Evolutionary conservation across 1,140 invertebrate genomes (phyloP).

Genomic region (Apolygus lucorum): DNA sequence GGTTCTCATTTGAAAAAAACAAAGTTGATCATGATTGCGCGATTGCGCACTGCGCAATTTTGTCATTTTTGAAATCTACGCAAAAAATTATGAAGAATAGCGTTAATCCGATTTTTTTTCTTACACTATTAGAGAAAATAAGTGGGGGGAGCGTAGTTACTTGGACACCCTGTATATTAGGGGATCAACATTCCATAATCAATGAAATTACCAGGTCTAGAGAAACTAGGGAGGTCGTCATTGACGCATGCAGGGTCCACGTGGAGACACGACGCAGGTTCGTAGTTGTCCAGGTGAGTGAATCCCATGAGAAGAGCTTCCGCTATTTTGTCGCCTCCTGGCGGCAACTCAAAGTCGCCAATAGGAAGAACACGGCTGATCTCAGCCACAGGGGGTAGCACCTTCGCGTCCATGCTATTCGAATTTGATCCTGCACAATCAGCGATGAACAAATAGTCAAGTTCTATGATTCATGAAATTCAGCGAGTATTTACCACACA

Average conservation of each 20-base stretch:
- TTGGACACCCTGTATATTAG: too few relatives aligned
- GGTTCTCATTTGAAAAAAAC: too few relatives aligned
- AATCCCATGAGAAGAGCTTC: not conserved
- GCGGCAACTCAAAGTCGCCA: not conserved
- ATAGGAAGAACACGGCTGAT: not conserved
- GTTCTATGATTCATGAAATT: too few relatives aligned
- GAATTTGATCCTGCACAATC: not conserved
- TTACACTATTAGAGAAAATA: too few relatives aligned
- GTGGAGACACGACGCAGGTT: not conserved
- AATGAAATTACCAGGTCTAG: not conserved
- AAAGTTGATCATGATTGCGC: too few relatives aligned
- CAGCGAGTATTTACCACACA: too few relatives aligned
- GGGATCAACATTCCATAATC: too few relatives aligned
- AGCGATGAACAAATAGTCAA: not conserved
- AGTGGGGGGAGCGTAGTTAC: too few relatives aligned
- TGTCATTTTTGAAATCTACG: too few relatives aligned
- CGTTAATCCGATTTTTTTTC: too few relatives aligned
- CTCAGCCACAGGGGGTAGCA: not conserved
- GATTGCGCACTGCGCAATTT: too few relatives aligned
- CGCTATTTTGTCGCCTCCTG: not conserved
- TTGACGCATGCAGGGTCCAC: not conserved
- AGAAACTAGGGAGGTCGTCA: not conserved
- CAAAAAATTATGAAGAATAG: too few relatives aligned
- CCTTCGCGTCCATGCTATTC: conserved; percentile 5
- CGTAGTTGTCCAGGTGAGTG: not conserved